Conservation (phyloP, 2,113 vertebrate species). For the Archilochus colubris region DNA sequence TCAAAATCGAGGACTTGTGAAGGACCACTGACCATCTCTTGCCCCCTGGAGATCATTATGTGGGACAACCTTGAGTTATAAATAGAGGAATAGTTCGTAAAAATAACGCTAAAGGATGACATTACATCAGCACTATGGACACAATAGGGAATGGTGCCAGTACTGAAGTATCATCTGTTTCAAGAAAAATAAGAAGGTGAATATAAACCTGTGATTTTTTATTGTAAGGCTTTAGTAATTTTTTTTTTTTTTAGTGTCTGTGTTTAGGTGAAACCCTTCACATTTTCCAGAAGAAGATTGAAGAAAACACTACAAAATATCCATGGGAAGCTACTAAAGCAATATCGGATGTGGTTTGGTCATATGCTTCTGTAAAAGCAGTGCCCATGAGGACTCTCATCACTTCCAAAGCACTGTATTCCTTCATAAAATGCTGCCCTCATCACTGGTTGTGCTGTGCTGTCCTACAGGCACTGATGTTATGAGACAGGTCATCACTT, state of each 20-base stretch:
- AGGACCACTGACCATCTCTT: not conserved
- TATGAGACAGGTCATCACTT: rapidly evolving
- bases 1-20: not conserved
- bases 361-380: not conserved
- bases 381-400: not conserved
- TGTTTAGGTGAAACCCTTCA: not conserved
- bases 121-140: not conserved
- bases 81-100: not conserved
- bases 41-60: not conserved
- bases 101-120: not conserved
- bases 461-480: not conserved
- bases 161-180: not conserved
- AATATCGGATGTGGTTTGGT: not conserved
- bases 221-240: not conserved
- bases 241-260: not conserved
- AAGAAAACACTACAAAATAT: not conserved
- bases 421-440: not conserved
- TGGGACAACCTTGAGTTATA: not conserved
- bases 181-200: not conserved
- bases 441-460: not conserved
- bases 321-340: not conserved
- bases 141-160: not conserved
- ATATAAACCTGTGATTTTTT: not conserved
- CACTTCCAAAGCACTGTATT: not conserved
- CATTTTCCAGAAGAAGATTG: not conserved